Evolutionary conservation across 2,113 vertebrate species (phyloP).

Genomic region (Callithrix jacchus): DNA sequence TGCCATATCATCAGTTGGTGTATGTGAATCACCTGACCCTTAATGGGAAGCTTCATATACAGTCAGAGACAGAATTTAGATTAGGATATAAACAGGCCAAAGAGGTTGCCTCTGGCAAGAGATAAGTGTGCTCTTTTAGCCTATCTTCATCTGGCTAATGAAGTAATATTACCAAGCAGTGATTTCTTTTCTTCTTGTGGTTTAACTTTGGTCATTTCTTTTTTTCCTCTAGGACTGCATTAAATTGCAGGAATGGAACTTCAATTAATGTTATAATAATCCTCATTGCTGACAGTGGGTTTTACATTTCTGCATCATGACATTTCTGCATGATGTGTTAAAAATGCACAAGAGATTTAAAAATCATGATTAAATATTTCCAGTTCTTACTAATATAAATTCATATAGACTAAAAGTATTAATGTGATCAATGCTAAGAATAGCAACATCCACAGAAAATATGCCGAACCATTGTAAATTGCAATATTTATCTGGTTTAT

Average conservation of each 20-base stretch:
- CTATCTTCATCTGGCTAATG: constrained; percentile 44
- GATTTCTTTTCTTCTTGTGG: constrained; percentile 26
- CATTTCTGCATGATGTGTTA: constrained; percentile 75
- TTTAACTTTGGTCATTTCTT: constrained; percentile 56
- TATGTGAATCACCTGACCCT: neutral
- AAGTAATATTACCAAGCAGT: constrained; percentile 52
- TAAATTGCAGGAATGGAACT: constrained; percentile 57
- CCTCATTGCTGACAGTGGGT: constrained; percentile 42
- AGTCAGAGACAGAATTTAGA: constrained; percentile 16
- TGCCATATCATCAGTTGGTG: neutral
- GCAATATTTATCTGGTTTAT: constrained; percentile 55
- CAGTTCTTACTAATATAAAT: constrained; percentile 68
- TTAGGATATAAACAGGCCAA: constrained; percentile 16
- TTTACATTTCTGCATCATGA: constrained; percentile 55
- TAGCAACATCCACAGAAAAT: constrained; percentile 63
- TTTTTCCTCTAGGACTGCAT: constrained; percentile 21
- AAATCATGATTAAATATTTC: constrained; percentile 69
- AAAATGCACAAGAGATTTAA: constrained; percentile 57
- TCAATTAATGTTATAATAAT: constrained; percentile 68
- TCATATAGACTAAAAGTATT: constrained; percentile 8
- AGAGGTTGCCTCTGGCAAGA: neutral
- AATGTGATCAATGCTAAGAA: constrained; percentile 61
- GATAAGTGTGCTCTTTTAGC: constrained; percentile 16
- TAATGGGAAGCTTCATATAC: neutral
- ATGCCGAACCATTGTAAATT: neutral